phyloP scores from a whole-genome alignment of 1,140 invertebrate genomes.

The Nomia melanderi region DNA sequence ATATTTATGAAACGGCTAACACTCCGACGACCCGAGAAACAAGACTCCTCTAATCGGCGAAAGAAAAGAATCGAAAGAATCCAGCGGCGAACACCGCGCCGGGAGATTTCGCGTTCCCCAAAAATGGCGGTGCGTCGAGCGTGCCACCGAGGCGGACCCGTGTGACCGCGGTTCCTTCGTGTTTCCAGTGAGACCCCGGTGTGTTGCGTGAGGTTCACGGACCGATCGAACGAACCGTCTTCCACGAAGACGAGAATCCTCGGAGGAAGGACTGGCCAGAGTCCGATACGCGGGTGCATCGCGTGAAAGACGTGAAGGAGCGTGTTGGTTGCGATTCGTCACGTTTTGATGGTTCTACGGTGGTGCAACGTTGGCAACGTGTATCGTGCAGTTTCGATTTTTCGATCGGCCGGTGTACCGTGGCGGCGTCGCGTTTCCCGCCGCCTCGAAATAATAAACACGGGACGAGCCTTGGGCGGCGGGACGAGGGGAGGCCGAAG shows the following conservation, averaged over 20 bases:
- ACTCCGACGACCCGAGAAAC: too few species aligned
- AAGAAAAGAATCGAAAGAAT: too few species aligned
- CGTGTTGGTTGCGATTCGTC: not conserved
- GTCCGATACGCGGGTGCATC: not conserved
- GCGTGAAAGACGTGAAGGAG: not conserved
- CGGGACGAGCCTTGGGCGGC: not conserved
- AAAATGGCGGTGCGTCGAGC: not conserved
- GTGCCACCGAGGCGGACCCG: not conserved
- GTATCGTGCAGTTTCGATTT: not conserved
- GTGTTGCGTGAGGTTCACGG: not conserved
- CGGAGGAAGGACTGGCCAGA: too few species aligned
- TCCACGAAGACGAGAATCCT: not conserved
- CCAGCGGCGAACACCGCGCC: too few species aligned
- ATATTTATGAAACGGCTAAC: too few species aligned
- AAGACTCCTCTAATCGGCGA: too few species aligned
- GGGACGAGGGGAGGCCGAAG: slow-evolving; percentile 56
- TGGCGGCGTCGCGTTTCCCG: not conserved
- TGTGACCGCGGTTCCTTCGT: not conserved
- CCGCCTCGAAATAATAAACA: slow-evolving; percentile 22
- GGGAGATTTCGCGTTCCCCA: not conserved
- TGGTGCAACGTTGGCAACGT: not conserved
- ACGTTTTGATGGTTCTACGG: not conserved
- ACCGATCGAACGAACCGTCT: not conserved
- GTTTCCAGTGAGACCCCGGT: not conserved
- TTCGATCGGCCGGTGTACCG: not conserved